These are phyloP conservation scores for Austrolebias charrua DNA, from an alignment of 2,797 vertebrate genomes.

Conservation along the genomic window DNA sequence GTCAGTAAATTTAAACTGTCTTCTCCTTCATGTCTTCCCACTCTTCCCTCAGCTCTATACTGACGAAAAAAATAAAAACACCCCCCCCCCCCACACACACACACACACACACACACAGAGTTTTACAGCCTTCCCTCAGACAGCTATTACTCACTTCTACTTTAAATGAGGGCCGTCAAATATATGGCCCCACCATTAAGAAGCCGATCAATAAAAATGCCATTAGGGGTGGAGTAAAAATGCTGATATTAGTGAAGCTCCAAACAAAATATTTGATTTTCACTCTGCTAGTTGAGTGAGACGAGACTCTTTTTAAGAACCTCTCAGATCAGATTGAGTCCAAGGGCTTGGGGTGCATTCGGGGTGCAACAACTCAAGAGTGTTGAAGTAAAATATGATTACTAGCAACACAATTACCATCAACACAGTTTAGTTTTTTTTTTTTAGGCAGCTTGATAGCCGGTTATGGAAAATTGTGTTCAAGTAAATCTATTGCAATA, in stretches of 20 bases:
- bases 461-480: constrained; percentile 67
- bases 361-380: constrained; percentile 81
- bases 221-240: constrained; percentile 93
- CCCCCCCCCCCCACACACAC: constrained; percentile 7
- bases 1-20: constrained; percentile 87
- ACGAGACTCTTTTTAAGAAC: constrained; percentile 76
- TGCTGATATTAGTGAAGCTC: constrained; percentile 95
- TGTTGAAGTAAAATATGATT: constrained; percentile 84
- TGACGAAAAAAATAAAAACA: constrained; percentile 58
- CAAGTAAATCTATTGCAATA: background rate
- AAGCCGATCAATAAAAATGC: constrained; percentile 95
- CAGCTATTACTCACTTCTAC: constrained; percentile 97
- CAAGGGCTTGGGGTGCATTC: constrained; percentile 32
- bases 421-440: constrained; percentile 69
- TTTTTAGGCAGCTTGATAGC: constrained; percentile 82
- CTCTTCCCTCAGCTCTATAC: constrained; percentile 79
- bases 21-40: constrained; percentile 65
- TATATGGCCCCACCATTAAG: constrained; percentile 95
- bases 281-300: constrained; percentile 85
- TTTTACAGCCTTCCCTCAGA: constrained; percentile 92
- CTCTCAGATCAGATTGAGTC: constrained; percentile 32
- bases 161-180: constrained; percentile 97
- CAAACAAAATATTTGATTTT: constrained; percentile 99
- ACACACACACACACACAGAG: constrained; percentile 60
- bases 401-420: constrained; percentile 84